Conservation (phyloP, 1,140 invertebrate genomes). For the Heterodera schachtii region DNA sequence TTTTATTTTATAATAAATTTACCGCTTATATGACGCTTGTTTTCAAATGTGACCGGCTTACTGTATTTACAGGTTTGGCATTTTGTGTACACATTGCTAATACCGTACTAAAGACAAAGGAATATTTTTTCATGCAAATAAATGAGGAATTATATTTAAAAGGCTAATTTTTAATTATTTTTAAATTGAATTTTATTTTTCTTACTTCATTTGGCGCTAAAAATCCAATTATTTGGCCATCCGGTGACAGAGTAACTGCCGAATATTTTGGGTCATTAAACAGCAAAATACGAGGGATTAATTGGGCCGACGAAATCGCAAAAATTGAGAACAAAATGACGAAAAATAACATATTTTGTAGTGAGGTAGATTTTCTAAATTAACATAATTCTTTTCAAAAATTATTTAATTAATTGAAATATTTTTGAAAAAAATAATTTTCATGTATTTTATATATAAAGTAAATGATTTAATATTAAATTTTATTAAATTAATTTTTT, state of each 20-base stretch:
- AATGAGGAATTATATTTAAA: too few relatives aligned
- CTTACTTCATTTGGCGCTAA: constrained; percentile 51
- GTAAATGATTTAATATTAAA: too few relatives aligned
- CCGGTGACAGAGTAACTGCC: constrained; percentile 45
- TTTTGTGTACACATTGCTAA: constrained; percentile 50
- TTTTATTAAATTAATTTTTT: too few relatives aligned
- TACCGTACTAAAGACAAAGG: constrained; percentile 31
- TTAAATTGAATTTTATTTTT: background rate
- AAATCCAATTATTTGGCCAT: constrained; percentile 47
- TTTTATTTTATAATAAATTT: background rate
- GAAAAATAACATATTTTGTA: background rate
- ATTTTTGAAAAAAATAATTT: too few relatives aligned
- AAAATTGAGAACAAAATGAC: background rate
- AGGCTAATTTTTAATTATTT: background rate
- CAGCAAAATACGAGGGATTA: constrained; percentile 44
- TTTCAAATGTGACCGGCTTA: constrained; percentile 55
- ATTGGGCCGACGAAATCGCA: background rate
- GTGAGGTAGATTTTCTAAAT: too few relatives aligned
- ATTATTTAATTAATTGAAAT: too few relatives aligned
- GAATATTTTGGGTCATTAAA: constrained; percentile 58
- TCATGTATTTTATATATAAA: too few relatives aligned
- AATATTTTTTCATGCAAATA: too few relatives aligned
- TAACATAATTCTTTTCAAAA: too few relatives aligned
- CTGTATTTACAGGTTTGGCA: constrained; percentile 53
- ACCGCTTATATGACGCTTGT: constrained; percentile 49